Percentiles rank a stretch among this genome's conserved stretches.
Evolutionary conservation across 2,888 invertebrate genomes (phyloP).

Genomic region (Xestobium rufovillosum): DNA sequence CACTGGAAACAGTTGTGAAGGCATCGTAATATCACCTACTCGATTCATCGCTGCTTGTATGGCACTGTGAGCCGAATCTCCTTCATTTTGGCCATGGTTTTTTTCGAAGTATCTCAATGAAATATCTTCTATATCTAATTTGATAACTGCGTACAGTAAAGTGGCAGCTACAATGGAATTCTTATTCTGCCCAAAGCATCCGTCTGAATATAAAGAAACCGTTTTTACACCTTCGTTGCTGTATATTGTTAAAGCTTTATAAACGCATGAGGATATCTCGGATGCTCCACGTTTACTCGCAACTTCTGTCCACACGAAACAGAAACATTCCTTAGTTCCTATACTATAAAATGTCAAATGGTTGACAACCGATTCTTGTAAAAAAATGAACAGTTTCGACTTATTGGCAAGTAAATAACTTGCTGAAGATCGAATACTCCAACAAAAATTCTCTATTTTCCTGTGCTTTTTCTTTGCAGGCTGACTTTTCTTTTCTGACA

Average conservation of each 20-base stretch:
- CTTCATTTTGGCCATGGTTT: conserved; percentile 11
- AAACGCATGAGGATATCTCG: conserved; percentile 12
- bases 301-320: conserved; percentile 17
- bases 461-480: conserved; percentile 1
- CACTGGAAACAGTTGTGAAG: conserved; percentile 14
- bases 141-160: conserved; percentile 7
- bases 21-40: conserved; percentile 11
- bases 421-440: conserved; percentile 12
- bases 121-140: conserved; percentile 5
- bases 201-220: conserved; percentile 14
- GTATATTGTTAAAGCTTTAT: conserved; percentile 12
- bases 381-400: conserved; percentile 17
- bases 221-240: conserved; percentile 7
- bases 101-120: conserved; percentile 7
- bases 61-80: conserved; percentile 4
- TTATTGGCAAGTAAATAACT: conserved; percentile 16
- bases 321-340: conserved; percentile 13
- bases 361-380: conserved; percentile 16
- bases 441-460: conserved; percentile 5
- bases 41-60: conserved; percentile 6
- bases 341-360: conserved; percentile 16
- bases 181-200: conserved; percentile 14
- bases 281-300: conserved; percentile 16
- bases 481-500: conserved; percentile 8
- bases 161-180: conserved; percentile 16